phyloP scores from a whole-genome alignment of 2,888 invertebrate genomes.

The Rapana venosa region DNA sequence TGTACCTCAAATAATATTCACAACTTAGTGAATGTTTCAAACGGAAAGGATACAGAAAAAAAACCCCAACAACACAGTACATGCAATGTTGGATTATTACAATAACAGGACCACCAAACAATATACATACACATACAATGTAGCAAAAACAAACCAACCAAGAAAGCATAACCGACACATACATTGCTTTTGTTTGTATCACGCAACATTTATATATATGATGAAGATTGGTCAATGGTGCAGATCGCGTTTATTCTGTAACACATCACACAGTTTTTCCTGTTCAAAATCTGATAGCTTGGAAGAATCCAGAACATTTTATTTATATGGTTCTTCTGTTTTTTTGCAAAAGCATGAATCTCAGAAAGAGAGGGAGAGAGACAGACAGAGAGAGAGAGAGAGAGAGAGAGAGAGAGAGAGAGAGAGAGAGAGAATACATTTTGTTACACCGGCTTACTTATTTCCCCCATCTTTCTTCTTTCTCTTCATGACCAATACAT shows the following conservation, averaged over 20 bases:
- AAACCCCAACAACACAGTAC: too few relatives aligned
- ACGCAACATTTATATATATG: background rate
- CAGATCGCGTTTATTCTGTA: background rate
- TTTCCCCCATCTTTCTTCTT: too few relatives aligned
- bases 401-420: too few relatives aligned
- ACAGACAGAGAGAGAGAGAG: background rate
- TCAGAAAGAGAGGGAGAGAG: background rate
- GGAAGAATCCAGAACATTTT: too few relatives aligned
- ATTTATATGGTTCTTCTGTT: too few relatives aligned
- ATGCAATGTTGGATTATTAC: too few relatives aligned
- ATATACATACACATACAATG: background rate
- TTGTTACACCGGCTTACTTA: too few relatives aligned
- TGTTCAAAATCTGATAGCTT: too few relatives aligned
- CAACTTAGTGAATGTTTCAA: background rate
- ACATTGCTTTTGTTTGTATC: background rate
- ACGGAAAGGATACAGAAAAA: background rate
- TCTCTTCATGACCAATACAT: too few relatives aligned
- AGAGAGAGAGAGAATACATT: too few relatives aligned
- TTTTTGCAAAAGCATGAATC: too few relatives aligned
- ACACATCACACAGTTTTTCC: too few relatives aligned
- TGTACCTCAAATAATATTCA: background rate
- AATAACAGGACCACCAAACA: background rate
- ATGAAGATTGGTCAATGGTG: background rate
- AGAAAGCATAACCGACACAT: background rate
- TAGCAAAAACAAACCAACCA: background rate